Evolutionary conservation across 1,140 invertebrate genomes (phyloP), one percentile per base, ranked within the genome.

Genomic region (Holcopasites calliopsidis): DNA sequence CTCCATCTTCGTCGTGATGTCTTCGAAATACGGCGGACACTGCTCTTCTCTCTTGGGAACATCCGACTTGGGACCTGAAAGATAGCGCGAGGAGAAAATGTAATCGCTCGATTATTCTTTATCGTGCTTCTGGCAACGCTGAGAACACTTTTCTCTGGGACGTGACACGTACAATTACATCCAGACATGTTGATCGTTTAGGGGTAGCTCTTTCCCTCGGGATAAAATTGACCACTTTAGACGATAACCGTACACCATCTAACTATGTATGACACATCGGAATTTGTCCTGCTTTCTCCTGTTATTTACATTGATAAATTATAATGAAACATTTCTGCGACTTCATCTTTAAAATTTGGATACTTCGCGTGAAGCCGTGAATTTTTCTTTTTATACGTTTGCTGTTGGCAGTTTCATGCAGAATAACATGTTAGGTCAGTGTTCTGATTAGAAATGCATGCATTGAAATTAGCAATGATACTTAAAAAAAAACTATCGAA

Each of bases 1-100:
- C 28, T 87, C 84, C 65, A 90, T 76, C 23, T 80, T 85, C 10
- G 57, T 68, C 0, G 85, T 76, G 4, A 79, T 75, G 44, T 79
- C 61, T 38, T 76, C 76, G 10, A 69, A 69, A 16, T 60, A 75
- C 5, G 42, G 26, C 4, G 26, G 23, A 0, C 18, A 1, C 1
- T 23, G 26, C 4, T 50, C 42, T 7, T 13, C 23, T 18, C 0
- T 28, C 58, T 35, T 0, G 6, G n/a, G n/a, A n/a, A n/a, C 23
- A 0, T 60, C 65, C 16, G 73, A 28, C 6, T 69, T 60, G 4
- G 73, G 35, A 40, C 73, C 73, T 75, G 13, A 21, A 11, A 33
- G 35, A 1, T 18, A 0, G 18, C 8, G 26, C 10, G 10, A n/a
- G 28, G 26, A 42, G 42, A 1, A 23, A 8, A 35, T n/a, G 13